A percentile compares a stretch with the other conserved stretches of the same genome.
Conservation (phyloP, 2,797 vertebrate genomes). For the Otolemur crassicaudatus region DNA sequence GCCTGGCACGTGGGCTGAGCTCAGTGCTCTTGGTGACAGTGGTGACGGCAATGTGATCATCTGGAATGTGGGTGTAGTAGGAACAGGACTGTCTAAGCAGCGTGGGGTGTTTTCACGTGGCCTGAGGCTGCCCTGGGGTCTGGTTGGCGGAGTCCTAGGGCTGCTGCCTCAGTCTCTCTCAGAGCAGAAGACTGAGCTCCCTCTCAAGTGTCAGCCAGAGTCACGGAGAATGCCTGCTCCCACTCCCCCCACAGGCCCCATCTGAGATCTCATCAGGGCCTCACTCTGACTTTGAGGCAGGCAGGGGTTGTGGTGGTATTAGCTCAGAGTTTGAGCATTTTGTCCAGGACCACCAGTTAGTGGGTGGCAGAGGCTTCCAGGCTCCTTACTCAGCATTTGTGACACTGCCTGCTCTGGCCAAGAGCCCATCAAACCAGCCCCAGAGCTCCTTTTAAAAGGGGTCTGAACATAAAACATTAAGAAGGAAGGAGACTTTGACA, state of each 20-base stretch:
- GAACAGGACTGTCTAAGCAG: rapidly evolving
- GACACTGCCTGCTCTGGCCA: not conserved
- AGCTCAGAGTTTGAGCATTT: not conserved
- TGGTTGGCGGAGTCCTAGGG: not conserved
- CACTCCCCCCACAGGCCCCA: rapidly evolving
- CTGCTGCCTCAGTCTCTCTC: not conserved
- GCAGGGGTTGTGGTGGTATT: not conserved
- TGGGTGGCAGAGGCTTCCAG: not conserved
- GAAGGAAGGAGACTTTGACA: not conserved
- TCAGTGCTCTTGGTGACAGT: rapidly evolving
- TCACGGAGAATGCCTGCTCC: not conserved
- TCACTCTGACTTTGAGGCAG: not conserved
- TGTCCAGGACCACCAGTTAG: not conserved
- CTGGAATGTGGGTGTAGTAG: rapidly evolving
- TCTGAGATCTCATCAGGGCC: not conserved
- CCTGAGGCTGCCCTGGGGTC: rapidly evolving
- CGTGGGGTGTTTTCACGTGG: rapidly evolving
- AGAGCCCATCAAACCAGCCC: not conserved
- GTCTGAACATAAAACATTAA: not conserved
- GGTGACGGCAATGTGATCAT: rapidly evolving
- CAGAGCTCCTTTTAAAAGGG: not conserved
- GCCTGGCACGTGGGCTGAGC: rapidly evolving
- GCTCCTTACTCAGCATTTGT: rapidly evolving
- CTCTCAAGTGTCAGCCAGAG: not conserved
- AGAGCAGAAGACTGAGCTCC: not conserved